Base-by-base conservation (phyloP, 1,140 invertebrate species). In the Probaryconus sp. region DNA sequence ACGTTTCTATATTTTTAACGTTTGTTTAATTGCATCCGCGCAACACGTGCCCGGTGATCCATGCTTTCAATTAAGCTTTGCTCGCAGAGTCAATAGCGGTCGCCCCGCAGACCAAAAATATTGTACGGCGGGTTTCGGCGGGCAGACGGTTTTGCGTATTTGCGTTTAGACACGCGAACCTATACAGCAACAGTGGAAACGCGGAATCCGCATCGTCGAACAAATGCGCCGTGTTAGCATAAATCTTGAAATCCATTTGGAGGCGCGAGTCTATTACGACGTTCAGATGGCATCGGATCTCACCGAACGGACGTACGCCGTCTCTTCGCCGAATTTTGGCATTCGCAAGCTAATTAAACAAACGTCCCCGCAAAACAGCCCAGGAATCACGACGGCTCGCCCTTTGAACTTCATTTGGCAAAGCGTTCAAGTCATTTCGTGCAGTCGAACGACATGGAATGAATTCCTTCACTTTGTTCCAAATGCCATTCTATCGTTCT, bases 241-340 rank as follows among this genome's bases (percentile, higher is more conserved):
- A 87, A 87, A 88, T 88, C 86, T 88, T 79, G 77, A 86, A 87
- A 88, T 87, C 82, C 85, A 87, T 87, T 88, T 87, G 80, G 77
- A 85, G 81, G 78, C 82, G 81, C 82, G 82, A 85, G 81, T 79
- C 84, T 86, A 84, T 86, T 88, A 84, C 83, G 69, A 68, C 71
- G 64, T 69, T 76, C 65, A 70, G 76, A 80, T 71, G 71, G 56
- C 60, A 73, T 77, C 56, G 63, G 65, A 73, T 72, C 69, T 63
- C 70, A 65, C n/a, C n/a, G n/a, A n/a, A n/a, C 47, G 65, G 16
- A 68, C 65, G 72, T 60, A 67, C 74, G 63, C 61, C 55, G 63
- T 76, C 72, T 61, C 64, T 73, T 70, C 56, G 71, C 35, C 48
- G 69, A 72, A 74, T 60, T 71, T 76, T 55, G 43, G 51, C 77